Base-by-base conservation (phyloP, 1,140 invertebrate species). In the Drosophila orena region DNA sequence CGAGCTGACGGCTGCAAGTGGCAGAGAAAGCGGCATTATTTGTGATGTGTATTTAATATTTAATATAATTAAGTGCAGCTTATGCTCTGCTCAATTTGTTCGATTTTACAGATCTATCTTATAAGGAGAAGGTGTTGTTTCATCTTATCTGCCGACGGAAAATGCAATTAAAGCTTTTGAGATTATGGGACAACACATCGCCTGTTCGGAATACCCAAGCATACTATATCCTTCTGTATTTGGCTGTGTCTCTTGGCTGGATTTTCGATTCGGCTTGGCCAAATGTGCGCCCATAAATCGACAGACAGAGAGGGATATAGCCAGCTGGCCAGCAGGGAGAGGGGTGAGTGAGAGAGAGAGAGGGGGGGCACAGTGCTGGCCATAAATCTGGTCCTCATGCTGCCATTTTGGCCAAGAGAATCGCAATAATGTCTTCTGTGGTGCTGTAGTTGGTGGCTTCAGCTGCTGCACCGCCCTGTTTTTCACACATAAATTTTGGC, bases 1-100 rank as follows among this genome's bases (percentile, higher is more conserved):
- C 88, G 96, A 96, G 93, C 95, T 97, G 92, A 97, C 95, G 91
- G 96, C 96, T 97, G 95, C 56, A 62, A 34, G 0, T 14, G 54
- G 95, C 8, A 27, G 2, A 38, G 0, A 20, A 7, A 27, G 40
- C 2, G 37, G 20, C 30, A 24, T 30, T 30, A 30, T 30, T 30
- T 0, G 7, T 2, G 8, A 8, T 30, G 27, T 30, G 1, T 2
- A 30, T 30, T 30, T 6, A 27, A 27, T 27, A 27, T 27, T 8
- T 27, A 27, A 27, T 7, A 7, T 27, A 3, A 24, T 24, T 24
- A 24, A 24, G 22, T 0, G 3, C 5, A 3, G 22, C 22, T 24
- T 24, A 24, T 3, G 22, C 22, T 24, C 24, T 24, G 12, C 12
- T 38, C 4, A 50, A 35, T 35, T 35, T 14, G 15, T 14, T 1